Base-by-base conservation (phyloP, 2,113 vertebrate species). In the Hippopotamus amphibius region DNA sequence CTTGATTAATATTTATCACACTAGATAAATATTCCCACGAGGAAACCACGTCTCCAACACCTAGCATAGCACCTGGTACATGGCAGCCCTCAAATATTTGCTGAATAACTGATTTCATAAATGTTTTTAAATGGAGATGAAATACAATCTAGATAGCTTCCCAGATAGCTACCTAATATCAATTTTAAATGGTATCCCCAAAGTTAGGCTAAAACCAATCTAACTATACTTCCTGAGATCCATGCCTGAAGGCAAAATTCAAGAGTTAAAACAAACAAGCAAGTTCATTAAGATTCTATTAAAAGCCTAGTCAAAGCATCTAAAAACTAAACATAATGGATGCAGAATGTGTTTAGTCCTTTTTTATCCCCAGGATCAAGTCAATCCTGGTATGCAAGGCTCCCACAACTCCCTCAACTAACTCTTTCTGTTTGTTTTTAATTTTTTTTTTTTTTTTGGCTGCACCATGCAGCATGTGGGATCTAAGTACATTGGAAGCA, bases 61-160 rank as follows among this genome's bases (percentile, higher is more conserved):
- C 55, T 66, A 63, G 68, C 5, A 57, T 2, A 61, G 30, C 22
- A 94, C 10, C 13, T 90, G 53, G 69, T 68, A 79, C 50, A 89
- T 0, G 74, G n/a, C 2, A 59, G 57, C 21, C 43, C 57, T 83
- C 22, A 53, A 88, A 30, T 55, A 89, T 53, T 24, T 33, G 14
- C 16, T 94, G 50, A 82, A n/a, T 63, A 71, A 88, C 13, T 41
- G 48, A 92, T 74, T 93, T 85, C 55, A 81, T 65, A 61, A 91
- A 46, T 48, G 37, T 63, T 88, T 84, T 89, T 74, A 72, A 94
- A 26, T 53, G 22, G 21, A 61, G 26, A 88, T 63, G 28, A 68
- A n/a, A 76, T 88, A 94, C 65, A 89, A 65, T 63, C 69, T n/a
- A 89, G 15, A 59, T 12, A 89, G 26, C 46, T 37, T 90, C 30